Evolutionary conservation across 2,888 invertebrate genomes (phyloP).

Genomic region (Torymus tubicola): DNA sequence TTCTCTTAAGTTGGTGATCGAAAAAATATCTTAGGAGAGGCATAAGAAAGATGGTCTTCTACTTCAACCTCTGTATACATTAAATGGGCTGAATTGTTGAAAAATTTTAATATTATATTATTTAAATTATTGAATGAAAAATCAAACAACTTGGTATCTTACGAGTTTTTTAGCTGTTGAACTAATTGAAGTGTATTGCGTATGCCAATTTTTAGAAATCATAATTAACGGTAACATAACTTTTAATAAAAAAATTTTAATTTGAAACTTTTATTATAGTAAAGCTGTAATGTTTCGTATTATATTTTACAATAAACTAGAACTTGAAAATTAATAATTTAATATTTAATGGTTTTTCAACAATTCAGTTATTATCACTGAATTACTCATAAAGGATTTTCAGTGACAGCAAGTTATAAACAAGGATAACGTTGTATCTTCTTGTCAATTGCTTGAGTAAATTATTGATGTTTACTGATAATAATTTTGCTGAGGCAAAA

Average conservation of each 20-base stretch:
- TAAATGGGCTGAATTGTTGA: conserved; percentile 40
- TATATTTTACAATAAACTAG: too few relatives aligned
- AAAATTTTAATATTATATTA: conserved; percentile 28
- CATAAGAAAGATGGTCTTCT: not conserved
- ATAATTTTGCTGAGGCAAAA: conserved; percentile 33
- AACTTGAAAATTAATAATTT: not conserved
- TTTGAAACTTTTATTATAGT: too few relatives aligned
- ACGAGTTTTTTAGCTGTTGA: too few relatives aligned
- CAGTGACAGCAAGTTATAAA: not conserved
- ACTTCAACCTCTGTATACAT: conserved; percentile 1
- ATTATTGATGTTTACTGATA: conserved; percentile 1
- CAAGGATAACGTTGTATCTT: not conserved
- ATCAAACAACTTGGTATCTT: too few relatives aligned
- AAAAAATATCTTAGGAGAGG: conserved; percentile 23
- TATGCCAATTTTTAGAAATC: too few relatives aligned
- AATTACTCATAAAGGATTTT: too few relatives aligned
- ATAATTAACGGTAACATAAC: too few relatives aligned
- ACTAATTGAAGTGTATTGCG: too few relatives aligned
- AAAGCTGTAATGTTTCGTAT: too few relatives aligned
- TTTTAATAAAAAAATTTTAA: too few relatives aligned
- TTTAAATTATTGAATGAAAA: not conserved
- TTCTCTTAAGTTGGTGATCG: too few relatives aligned
- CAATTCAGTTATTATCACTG: conserved; percentile 29
- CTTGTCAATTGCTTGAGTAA: not conserved
- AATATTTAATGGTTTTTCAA: conserved; percentile 36